Base-by-base conservation (phyloP, 2,888 invertebrate genomes). In the Aricia artaxerxes region DNA sequence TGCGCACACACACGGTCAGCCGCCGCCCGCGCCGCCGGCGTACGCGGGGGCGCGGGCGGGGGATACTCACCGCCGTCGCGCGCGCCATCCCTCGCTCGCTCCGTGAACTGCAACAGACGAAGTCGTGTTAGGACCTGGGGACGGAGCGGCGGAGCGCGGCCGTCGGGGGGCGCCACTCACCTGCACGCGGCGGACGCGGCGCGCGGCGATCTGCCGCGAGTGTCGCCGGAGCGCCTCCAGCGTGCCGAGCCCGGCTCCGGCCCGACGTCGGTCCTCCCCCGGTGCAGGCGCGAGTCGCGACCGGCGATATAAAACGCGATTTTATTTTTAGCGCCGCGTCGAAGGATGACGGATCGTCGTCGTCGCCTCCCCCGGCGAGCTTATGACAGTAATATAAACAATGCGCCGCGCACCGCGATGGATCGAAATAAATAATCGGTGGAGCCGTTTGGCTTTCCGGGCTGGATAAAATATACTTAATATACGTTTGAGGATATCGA, bases 191-290 rank as follows among this genome's bases (percentile, higher is more conserved):
- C 97, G 96, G 90, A 96, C 96, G 95, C 96, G 96, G 91, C 95
- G 97, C 91, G 97, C 97, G 95, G 97, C 97, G 94, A 97, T 97
- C 95, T 97, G 97, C 95, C 97, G 96, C 94, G 97, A 97, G 95
- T 97, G 97, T 89, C 96, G 96, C 92, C 97, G 96, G 95, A 97
- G 95, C 92, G 97, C 96, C 97, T 97, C 97, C 97, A 90, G 90
- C 82, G 84, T 85, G 82, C 82, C 82, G 73, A 31, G 31, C 78
- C 75, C 44, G 80, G 82, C 81, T 9, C 81, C 78, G 77, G 79
- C 73, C 9, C 13, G 13, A 5, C 35, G 64, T 24, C 64, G 64
- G 31, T 4, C 31, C 9, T 49, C 13, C 13, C 80, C 69, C 76
- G 79, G 81, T 81, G 80, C 81, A 81, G 81, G 81, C 81, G 80